Evolutionary conservation across 2,888 invertebrate species (phyloP).

Genomic region (Epiblema foenella): DNA sequence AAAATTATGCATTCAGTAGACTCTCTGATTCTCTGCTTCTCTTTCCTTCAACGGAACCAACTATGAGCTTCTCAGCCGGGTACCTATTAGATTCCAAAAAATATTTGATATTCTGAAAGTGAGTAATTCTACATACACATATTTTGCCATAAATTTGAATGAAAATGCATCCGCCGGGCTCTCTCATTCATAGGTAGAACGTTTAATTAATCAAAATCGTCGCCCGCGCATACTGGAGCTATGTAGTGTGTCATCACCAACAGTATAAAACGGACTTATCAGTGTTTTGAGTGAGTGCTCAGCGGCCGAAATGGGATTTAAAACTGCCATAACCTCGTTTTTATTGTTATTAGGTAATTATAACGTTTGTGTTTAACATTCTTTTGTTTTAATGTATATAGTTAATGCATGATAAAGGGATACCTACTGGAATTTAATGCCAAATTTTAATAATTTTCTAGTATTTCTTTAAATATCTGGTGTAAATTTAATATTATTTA

Average conservation of each 20-base stretch:
- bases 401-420: not conserved
- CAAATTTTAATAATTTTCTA: not conserved
- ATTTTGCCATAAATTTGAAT: no score
- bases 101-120: no score
- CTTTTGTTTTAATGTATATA: not conserved
- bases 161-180: no score
- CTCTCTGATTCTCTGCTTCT: no score
- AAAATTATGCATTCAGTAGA: no score
- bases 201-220: constrained; percentile 16
- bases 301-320: constrained; percentile 51
- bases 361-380: not conserved
- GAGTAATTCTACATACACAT: no score
- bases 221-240: constrained; percentile 27
- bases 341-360: constrained; percentile 53
- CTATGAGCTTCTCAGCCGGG: no score
- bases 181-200: constrained; percentile 25
- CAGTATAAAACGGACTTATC: constrained; percentile 28
- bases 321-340: constrained; percentile 43
- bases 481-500: no score
- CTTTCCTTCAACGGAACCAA: no score
- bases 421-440: not conserved
- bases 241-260: constrained; percentile 23
- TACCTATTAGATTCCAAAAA: no score
- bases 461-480: no score
- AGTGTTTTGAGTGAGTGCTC: constrained; percentile 48